These are phyloP conservation scores for Sclerodermus sp. DNA, from an alignment of 2,888 invertebrate genomes.

Conservation along the genomic window DNA sequence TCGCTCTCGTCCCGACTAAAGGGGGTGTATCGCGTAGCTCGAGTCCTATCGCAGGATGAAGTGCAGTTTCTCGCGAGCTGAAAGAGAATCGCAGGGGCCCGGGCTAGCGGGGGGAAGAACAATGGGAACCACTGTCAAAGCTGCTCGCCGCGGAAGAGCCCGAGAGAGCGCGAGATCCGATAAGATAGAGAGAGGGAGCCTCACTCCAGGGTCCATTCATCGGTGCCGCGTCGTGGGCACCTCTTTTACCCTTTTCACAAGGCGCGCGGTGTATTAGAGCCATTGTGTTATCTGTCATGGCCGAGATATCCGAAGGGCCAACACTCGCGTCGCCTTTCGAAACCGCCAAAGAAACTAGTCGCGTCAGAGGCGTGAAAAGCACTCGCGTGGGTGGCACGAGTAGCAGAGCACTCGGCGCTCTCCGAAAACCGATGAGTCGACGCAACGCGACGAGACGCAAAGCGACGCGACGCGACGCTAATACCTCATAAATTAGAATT, in stretches of 20 bases:
- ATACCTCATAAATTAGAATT: too few species aligned
- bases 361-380: constrained; percentile 50
- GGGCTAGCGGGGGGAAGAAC: constrained; percentile 18
- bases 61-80: too few species aligned
- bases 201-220: constrained; percentile 38
- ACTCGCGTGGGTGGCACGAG: constrained; percentile 47
- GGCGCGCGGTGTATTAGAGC: constrained; percentile 46
- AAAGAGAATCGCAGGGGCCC: neutral
- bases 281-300: constrained; percentile 54
- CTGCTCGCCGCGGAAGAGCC: constrained; percentile 31
- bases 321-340: constrained; percentile 32
- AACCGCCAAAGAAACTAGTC: constrained; percentile 41
- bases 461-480: too few species aligned
- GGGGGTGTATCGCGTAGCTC: too few species aligned
- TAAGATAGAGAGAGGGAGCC: constrained; percentile 41
- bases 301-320: constrained; percentile 47
- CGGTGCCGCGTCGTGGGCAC: constrained; percentile 35
- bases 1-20: too few species aligned
- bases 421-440: constrained; percentile 18
- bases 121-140: constrained; percentile 46
- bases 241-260: constrained; percentile 44
- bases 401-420: constrained; percentile 9
- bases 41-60: too few species aligned
- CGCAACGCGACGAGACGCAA: too few species aligned
- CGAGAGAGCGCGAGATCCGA: constrained; percentile 47